Evolutionary conservation across 2,113 vertebrate species (phyloP).

Genomic region (Amphiprion percula): DNA sequence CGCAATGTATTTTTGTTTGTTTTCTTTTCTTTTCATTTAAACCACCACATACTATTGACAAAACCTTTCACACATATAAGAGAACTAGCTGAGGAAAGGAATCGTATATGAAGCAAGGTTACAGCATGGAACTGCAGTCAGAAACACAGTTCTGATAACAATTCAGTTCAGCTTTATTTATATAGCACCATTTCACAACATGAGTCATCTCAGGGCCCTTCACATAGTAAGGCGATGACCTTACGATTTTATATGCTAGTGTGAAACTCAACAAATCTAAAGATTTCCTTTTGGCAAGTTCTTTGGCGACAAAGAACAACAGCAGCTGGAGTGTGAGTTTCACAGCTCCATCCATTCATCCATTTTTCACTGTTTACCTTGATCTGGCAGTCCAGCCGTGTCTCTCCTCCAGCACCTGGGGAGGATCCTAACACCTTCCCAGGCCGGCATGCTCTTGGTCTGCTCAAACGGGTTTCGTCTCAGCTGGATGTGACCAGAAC

Average conservation of each 20-base stretch:
- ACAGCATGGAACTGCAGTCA: background rate
- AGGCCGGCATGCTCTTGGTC: background rate
- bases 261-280: too few species aligned
- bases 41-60: too few species aligned
- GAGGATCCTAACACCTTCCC: background rate
- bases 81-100: too few species aligned
- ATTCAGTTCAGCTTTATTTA: too few species aligned
- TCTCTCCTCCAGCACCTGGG: background rate
- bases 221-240: too few species aligned
- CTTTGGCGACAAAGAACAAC: background rate
- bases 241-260: too few species aligned
- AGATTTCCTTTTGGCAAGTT: too few species aligned
- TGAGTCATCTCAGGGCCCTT: too few species aligned
- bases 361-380: slow-evolving; percentile 15
- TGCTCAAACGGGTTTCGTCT: slow-evolving; percentile 21
- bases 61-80: too few species aligned
- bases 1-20: too few species aligned
- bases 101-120: background rate
- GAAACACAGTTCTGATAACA: slow-evolving; percentile 3
- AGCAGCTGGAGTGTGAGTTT: background rate
- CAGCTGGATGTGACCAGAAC: slow-evolving; percentile 11
- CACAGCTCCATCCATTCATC: slow-evolving; percentile 1
- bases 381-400: background rate
- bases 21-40: too few species aligned
- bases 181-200: too few species aligned